Conservation (phyloP, 1,140 invertebrate genomes). For the Drosophila watanabei region DNA sequence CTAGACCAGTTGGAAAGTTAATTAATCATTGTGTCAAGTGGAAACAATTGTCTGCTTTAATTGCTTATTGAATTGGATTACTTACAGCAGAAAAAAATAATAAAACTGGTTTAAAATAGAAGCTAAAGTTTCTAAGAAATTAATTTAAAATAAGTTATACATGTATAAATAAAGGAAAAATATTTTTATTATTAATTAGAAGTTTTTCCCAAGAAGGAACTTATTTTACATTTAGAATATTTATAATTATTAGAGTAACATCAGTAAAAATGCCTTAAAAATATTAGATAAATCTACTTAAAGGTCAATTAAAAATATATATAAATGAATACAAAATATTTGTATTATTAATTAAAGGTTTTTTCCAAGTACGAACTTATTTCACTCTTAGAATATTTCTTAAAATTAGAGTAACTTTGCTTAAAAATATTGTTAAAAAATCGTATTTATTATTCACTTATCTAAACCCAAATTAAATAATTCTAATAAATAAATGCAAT, state of each 20-base stretch:
- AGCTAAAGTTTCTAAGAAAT: neutral
- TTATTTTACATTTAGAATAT: neutral
- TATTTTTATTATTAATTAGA: neutral
- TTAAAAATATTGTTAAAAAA: neutral
- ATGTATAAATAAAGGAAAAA: neutral
- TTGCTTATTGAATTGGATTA: constrained; percentile 9
- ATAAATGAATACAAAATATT: neutral
- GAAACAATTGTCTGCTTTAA: constrained; percentile 10
- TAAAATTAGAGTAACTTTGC: neutral
- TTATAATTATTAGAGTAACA: too few species aligned
- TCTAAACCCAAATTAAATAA: neutral
- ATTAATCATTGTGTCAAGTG: constrained; percentile 10
- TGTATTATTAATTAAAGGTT: too few species aligned
- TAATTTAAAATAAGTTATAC: neutral
- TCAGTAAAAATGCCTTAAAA: too few species aligned
- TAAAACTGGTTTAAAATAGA: neutral
- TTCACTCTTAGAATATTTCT: neutral
- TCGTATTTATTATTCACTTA: neutral
- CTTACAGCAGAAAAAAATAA: too few species aligned
- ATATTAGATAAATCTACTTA: neutral
- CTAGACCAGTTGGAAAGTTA: constrained; percentile 25
- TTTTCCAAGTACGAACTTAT: neutral
- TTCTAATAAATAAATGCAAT: neutral
- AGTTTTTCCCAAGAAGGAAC: neutral
- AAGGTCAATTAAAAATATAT: neutral